Evolutionary conservation across 1,140 invertebrate genomes (phyloP).

Genomic region (Matsumurasca onukii): DNA sequence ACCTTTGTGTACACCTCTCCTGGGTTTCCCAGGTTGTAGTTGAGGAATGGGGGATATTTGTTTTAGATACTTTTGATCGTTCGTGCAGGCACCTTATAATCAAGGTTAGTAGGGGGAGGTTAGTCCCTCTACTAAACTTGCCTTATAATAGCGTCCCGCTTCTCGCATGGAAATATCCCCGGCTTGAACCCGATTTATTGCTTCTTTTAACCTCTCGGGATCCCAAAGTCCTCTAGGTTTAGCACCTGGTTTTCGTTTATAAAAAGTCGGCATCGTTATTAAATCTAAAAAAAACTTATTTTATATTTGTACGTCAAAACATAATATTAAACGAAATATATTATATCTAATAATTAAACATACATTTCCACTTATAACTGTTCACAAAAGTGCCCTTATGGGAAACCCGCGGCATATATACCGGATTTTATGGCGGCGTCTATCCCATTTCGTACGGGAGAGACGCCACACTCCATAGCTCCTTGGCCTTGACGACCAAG

Average conservation of each 20-base stretch:
- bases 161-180: conserved; percentile 13
- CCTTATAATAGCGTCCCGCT: conserved; percentile 21
- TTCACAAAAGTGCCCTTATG: neutral
- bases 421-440: too few relatives aligned
- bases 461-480: conserved; percentile 1
- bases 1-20: too few relatives aligned
- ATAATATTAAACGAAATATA: neutral
- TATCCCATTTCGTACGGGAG: neutral
- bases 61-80: too few relatives aligned
- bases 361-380: too few relatives aligned
- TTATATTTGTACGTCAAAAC: neutral
- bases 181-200: conserved; percentile 24
- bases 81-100: too few relatives aligned
- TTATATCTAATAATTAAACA: too few relatives aligned
- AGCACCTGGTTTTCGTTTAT: conserved; percentile 28
- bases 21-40: too few relatives aligned
- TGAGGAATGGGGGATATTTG: too few relatives aligned
- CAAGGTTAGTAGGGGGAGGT: too few relatives aligned
- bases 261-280: conserved; percentile 27
- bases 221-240: conserved; percentile 25
- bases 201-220: conserved; percentile 17
- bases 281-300: neutral
- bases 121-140: too few relatives aligned
- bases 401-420: neutral
- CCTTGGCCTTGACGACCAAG: too few relatives aligned